Base-by-base conservation (phyloP, 2,113 vertebrate genomes). In the Centrocercus urophasianus region DNA sequence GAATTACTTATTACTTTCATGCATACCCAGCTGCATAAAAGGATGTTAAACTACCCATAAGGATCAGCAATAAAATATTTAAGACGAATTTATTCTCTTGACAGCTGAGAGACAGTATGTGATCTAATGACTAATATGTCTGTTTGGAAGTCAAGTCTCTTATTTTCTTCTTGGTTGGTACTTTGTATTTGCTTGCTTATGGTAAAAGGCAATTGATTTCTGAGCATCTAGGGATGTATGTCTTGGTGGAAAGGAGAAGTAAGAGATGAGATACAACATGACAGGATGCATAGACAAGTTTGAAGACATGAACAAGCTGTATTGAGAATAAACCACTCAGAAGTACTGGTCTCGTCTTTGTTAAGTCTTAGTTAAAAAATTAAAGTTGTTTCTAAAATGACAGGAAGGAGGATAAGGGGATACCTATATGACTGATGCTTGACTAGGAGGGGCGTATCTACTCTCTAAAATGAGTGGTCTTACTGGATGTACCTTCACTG, bases 301-400 rank as follows among this genome's bases (percentile, higher is more conserved):
- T 3, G 3, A 74, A 78, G 22, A 34, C 1, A 1, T 54, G 13
- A 19, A 47, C 6, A 8, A 65, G 13, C 4, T 45, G 5, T 36
- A 52, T n/a, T 27, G 10, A 69, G 56, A 83, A 76, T 54, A 56
- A 73, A 5, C 12, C 8, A 30, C 10, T 45, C 10, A 21, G 24
- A 4, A 7, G 40, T 30, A 71, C 3, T 0, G 0, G 25, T 48
- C 36, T 0, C 0, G 18, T 48, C 7, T 81, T 80, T 65, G 4
- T 8, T 66, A 48, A 52, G 18, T 36, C 45, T 73, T 65, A 38
- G 6, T 21, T 47, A 56, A 1, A 54, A 72, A 42, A 56, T 60
- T 61, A 88, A 83, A 50, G 8, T n/a, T 27, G 2, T 47, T 88
- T 85, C 38, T 36, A 59, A 69, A 52, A 59, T 10, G 11, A 34